These are phyloP conservation scores for Drosophila mulleri DNA, from an alignment of 2,888 invertebrate genomes.

Conservation along the genomic window DNA sequence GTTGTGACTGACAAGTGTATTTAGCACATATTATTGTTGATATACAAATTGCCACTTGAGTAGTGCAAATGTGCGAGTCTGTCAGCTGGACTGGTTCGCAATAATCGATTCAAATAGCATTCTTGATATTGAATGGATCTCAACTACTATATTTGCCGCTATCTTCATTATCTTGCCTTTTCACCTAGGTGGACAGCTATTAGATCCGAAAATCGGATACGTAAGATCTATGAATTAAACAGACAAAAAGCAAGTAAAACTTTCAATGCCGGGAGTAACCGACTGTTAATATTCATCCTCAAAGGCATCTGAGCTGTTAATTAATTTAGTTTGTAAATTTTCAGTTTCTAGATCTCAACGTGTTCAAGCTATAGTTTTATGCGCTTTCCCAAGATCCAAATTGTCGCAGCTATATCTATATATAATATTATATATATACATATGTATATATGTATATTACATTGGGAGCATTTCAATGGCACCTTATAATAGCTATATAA, in stretches of 20 bases:
- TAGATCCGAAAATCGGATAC: not conserved
- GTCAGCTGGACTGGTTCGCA: not conserved
- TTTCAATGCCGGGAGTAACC: not conserved
- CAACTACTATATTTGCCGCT: not conserved
- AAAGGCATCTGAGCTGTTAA: no score
- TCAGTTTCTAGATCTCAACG: no score
- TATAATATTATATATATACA: no score
- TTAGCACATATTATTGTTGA: not conserved
- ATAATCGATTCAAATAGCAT: not conserved
- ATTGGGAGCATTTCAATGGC: no score
- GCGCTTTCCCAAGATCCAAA: no score
- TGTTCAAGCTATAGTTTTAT: no score
- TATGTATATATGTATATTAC: no score
- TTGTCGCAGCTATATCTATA: no score
- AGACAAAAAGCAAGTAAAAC: not conserved
- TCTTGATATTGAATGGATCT: not conserved
- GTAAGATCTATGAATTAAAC: not conserved
- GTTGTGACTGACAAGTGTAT: not conserved
- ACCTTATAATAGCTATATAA: no score
- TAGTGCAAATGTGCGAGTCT: not conserved
- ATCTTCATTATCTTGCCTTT: not conserved
- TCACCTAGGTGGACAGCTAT: no score
- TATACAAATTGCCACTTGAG: not conserved
- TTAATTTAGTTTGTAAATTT: no score
- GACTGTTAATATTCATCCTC: not conserved